These are phyloP conservation scores for Noctilio leporinus DNA, from an alignment of 2,113 vertebrate genomes.

Conservation along the genomic window DNA sequence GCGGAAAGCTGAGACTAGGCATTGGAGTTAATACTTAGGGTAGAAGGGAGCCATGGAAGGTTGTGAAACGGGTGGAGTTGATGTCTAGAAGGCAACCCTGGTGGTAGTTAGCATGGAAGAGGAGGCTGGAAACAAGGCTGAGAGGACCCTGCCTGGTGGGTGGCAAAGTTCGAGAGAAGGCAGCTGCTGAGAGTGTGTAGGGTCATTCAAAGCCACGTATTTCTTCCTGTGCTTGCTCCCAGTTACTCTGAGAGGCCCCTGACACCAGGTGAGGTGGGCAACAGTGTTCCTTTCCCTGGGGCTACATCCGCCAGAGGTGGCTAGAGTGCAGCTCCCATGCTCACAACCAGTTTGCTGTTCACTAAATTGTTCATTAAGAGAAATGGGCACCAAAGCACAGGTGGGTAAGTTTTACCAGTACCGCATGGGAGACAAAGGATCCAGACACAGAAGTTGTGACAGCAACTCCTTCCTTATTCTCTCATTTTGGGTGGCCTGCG, in stretches of 20 bases:
- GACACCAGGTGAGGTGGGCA: conserved; percentile 41
- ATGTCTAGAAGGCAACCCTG: background rate
- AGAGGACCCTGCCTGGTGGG: conserved; percentile 40
- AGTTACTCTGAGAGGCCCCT: conserved; percentile 56
- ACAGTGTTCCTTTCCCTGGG: conserved; percentile 64
- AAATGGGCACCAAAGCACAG: conserved; percentile 55
- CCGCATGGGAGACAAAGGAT: conserved; percentile 26
- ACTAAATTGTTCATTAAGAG: conserved; percentile 72
- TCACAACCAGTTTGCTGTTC: conserved; percentile 54
- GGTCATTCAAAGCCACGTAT: conserved; percentile 46
- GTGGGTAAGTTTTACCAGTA: background rate
- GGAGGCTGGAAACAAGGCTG: background rate
- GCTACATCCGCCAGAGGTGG: conserved; percentile 59
- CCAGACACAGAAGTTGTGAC: background rate
- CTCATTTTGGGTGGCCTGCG: background rate
- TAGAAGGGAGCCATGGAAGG: background rate
- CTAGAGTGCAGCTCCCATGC: conserved; percentile 58
- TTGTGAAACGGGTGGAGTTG: background rate
- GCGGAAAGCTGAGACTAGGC: background rate
- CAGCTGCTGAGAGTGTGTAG: background rate
- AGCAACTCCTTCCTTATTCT: background rate
- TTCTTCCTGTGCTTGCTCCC: conserved; percentile 58
- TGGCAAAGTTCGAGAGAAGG: conserved; percentile 7
- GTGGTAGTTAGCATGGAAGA: fast-evolving
- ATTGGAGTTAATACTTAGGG: background rate